These are phyloP conservation scores for Masticophis lateralis DNA, from an alignment of 2,797 vertebrate species.

Conservation along the genomic window DNA sequence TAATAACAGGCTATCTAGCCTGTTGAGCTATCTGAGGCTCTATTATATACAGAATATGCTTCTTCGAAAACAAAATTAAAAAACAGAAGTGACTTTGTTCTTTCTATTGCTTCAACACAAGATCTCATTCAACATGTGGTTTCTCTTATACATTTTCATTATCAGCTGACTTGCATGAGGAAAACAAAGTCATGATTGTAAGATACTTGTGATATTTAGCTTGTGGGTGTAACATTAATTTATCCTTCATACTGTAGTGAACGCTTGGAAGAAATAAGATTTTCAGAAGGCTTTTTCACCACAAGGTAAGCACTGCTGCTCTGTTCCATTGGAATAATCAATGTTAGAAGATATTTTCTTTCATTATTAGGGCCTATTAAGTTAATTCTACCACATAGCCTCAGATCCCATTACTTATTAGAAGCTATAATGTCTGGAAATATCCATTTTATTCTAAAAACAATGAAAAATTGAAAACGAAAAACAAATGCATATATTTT, in stretches of 20 bases:
- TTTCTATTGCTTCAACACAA: not conserved
- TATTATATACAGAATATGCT: not conserved
- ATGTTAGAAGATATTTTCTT: not conserved
- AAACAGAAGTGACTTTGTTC: not conserved
- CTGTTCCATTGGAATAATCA: conserved; percentile 15
- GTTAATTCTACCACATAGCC: not conserved
- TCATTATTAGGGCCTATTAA: not conserved
- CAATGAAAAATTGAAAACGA: not conserved
- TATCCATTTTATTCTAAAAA: not conserved
- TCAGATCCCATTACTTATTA: not conserved
- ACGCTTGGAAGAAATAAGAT: not conserved
- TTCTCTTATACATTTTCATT: conserved; percentile 1
- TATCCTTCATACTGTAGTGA: not conserved
- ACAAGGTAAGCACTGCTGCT: conserved; percentile 2
- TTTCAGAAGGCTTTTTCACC: not conserved
- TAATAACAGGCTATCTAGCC: too few species aligned
- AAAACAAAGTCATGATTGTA: not conserved
- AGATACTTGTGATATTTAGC: not conserved
- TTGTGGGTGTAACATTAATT: not conserved
- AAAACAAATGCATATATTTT: not conserved
- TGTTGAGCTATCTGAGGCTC: too few species aligned
- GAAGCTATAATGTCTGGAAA: not conserved
- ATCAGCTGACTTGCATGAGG: conserved; percentile 14
- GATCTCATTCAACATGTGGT: conserved; percentile 7
- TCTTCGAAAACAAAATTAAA: not conserved